phyloP scores from a whole-genome alignment of 2,888 invertebrate genomes.

The Leptinotarsa rubiginosa region DNA sequence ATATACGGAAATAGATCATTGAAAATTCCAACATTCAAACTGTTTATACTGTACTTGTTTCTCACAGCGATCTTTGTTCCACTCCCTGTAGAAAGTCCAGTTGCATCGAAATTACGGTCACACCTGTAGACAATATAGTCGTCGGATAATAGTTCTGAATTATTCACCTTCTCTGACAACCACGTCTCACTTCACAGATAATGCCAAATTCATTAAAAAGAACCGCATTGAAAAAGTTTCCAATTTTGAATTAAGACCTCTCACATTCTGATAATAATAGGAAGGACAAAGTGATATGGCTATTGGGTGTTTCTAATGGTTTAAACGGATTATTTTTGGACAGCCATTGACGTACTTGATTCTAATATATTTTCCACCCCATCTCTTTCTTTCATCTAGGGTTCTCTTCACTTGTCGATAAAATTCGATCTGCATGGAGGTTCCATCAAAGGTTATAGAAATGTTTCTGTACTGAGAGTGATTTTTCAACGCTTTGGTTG shows the following conservation, averaged over 20 bases:
- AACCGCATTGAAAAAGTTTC: slow-evolving; percentile 14
- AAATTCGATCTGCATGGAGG: slow-evolving; percentile 8
- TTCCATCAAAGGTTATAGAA: too few species aligned
- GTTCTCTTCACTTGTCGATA: slow-evolving; percentile 15
- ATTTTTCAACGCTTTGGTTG: too few species aligned
- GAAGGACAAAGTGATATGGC: slow-evolving; percentile 15
- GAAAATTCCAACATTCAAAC: slow-evolving; percentile 6
- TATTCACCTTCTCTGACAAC: too few species aligned
- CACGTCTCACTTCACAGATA: background rate
- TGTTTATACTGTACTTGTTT: slow-evolving; percentile 17
- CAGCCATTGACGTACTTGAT: slow-evolving; percentile 16
- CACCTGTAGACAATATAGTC: slow-evolving; percentile 20
- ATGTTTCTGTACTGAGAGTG: too few species aligned
- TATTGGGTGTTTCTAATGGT: slow-evolving; percentile 21
- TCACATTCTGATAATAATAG: slow-evolving; percentile 27
- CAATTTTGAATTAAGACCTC: slow-evolving; percentile 25
- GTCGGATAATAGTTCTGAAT: background rate
- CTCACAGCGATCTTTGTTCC: slow-evolving; percentile 22
- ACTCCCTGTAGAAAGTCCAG: slow-evolving; percentile 17
- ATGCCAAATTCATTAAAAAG: slow-evolving; percentile 21
- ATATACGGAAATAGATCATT: too few species aligned
- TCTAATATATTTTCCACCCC: slow-evolving; percentile 14
- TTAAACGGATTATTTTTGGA: slow-evolving; percentile 15
- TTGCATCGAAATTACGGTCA: slow-evolving; percentile 21
- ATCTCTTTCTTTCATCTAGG: slow-evolving; percentile 5